phyloP scores from a whole-genome alignment of 2,113 vertebrate species.

The Strix uralensis region DNA sequence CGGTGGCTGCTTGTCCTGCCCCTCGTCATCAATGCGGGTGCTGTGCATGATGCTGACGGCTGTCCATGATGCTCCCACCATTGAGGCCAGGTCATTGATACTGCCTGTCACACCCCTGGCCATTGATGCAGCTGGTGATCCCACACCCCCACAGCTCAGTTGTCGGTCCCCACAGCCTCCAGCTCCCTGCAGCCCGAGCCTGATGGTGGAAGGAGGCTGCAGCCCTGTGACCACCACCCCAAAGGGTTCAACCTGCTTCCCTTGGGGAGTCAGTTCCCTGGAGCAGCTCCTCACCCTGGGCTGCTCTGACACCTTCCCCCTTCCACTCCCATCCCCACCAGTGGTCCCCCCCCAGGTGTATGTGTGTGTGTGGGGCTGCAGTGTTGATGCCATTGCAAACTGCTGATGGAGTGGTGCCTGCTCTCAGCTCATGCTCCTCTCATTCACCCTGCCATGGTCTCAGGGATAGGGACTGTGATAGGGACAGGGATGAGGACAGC shows the following conservation, averaged over 20 bases:
- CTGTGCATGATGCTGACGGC: not conserved
- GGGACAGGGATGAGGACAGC: not conserved
- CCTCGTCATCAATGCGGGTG: not conserved
- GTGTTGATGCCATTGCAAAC: not conserved
- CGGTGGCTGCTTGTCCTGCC: not conserved
- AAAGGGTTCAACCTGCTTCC: not conserved
- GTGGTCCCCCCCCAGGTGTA: accelerated
- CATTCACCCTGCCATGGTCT: not conserved
- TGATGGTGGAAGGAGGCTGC: not conserved
- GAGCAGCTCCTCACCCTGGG: not conserved
- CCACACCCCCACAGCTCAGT: not conserved
- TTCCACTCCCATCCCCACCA: not conserved
- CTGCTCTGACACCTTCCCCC: not conserved
- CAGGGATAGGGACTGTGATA: too few relatives aligned
- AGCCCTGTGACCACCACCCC: not conserved
- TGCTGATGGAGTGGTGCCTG: not conserved
- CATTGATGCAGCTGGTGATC: not conserved
- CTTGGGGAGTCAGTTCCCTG: not conserved
- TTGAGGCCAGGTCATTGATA: not conserved
- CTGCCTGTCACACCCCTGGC: not conserved
- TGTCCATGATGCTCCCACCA: not conserved
- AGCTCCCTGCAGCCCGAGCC: not conserved
- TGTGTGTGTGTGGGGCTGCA: not conserved
- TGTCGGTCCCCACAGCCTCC: accelerated
- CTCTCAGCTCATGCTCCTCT: not conserved